Percentiles rank a stretch among this genome's conserved stretches.
phyloP scores from a whole-genome alignment of 2,113 vertebrate species.

The Lanius collurio region DNA sequence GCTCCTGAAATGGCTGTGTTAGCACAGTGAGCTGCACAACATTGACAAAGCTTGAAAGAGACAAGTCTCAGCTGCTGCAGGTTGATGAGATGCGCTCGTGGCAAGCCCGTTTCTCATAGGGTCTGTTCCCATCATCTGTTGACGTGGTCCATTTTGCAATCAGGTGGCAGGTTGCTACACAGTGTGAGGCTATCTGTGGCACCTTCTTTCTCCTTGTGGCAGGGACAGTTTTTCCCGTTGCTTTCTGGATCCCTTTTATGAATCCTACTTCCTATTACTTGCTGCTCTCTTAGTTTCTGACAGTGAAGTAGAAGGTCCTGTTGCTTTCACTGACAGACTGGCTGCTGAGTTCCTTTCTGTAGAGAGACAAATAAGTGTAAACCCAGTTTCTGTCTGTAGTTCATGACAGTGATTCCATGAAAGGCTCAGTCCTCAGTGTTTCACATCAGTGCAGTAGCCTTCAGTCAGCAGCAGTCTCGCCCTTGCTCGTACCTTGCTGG shows the following conservation, averaged over 20 bases:
- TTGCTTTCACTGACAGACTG: neutral
- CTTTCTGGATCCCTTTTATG: neutral
- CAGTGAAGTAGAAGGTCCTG: neutral
- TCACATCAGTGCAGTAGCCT: neutral
- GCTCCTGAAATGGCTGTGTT: constrained; percentile 5
- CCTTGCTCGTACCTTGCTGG: neutral
- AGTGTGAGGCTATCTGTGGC: neutral
- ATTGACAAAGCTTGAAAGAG: neutral
- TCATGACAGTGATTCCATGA: neutral
- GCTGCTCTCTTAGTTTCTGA: neutral
- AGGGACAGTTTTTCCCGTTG: neutral
- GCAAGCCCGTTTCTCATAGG: neutral
- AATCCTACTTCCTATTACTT: neutral
- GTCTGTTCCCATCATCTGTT: neutral
- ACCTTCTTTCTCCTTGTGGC: neutral
- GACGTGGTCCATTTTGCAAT: neutral
- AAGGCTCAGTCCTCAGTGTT: neutral
- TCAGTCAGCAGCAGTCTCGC: neutral
- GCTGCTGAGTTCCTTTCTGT: neutral
- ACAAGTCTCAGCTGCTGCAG: neutral
- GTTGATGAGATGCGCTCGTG: neutral
- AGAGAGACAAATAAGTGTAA: neutral
- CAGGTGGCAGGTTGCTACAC: neutral
- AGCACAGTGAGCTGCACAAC: neutral
- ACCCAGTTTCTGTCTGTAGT: neutral